phyloP scores from a whole-genome alignment of 2,113 vertebrate genomes.

The Cricetomys ansorgei region DNA sequence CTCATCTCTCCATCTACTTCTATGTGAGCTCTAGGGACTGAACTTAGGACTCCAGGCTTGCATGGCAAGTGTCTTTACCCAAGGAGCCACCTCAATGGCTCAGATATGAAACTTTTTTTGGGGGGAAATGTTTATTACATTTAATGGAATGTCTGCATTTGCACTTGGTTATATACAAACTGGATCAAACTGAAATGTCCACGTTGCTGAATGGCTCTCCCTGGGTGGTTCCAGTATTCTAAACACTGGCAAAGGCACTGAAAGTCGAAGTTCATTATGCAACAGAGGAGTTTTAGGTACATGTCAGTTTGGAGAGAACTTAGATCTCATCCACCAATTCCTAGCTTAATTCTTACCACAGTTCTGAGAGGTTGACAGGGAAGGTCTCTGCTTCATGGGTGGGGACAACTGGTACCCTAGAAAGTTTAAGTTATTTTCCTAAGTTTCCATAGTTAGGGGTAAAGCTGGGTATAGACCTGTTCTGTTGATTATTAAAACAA shows the following conservation, averaged over 20 bases:
- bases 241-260: neutral
- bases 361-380: neutral
- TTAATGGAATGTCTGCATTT: neutral
- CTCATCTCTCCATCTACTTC: too few relatives aligned
- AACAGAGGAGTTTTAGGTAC: neutral
- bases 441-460: neutral
- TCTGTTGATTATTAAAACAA: neutral
- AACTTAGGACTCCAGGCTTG: neutral
- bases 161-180: neutral
- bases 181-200: neutral
- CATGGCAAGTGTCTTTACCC: neutral
- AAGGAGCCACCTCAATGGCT: neutral
- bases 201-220: neutral
- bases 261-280: neutral
- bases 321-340: neutral
- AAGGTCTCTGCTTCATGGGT: neutral
- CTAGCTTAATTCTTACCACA: neutral
- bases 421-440: neutral
- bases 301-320: neutral
- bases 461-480: neutral
- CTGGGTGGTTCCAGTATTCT: neutral
- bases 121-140: neutral
- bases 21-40: neutral
- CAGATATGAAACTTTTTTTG: neutral
- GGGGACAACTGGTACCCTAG: neutral